Evolutionary conservation across 2,888 invertebrate genomes (phyloP).

Genomic region (Perizoma affinitatum): DNA sequence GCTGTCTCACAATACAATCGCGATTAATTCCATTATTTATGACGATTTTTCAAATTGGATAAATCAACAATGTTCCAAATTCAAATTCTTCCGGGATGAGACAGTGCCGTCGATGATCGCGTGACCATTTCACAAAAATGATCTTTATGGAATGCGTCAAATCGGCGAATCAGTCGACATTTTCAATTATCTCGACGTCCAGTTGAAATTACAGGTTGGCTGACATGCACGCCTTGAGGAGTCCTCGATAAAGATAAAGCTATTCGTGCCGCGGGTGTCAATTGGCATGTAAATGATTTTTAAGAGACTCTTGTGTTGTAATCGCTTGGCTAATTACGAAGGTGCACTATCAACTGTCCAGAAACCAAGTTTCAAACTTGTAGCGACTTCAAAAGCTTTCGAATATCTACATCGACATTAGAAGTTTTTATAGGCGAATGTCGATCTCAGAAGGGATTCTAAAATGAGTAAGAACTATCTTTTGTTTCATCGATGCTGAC

Average conservation of each 20-base stretch:
- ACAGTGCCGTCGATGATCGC: conserved; percentile 21
- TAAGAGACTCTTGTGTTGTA: conserved; percentile 50
- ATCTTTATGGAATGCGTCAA: conserved; percentile 40
- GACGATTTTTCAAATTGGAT: conserved; percentile 41
- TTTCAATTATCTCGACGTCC: conserved; percentile 55
- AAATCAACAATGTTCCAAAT: conserved; percentile 33
- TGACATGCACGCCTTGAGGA: conserved; percentile 25
- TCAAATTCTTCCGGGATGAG: conserved; percentile 19
- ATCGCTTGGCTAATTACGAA: conserved; percentile 50
- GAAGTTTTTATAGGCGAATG: conserved; percentile 34
- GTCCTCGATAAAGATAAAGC: conserved; percentile 34
- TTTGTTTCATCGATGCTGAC: conserved; percentile 31
- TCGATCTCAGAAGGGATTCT: conserved; percentile 44
- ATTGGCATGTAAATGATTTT: conserved; percentile 60
- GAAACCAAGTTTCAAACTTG: conserved; percentile 42
- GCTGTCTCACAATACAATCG: conserved; percentile 36
- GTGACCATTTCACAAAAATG: conserved; percentile 14
- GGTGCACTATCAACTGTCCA: conserved; percentile 41
- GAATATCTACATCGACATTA: conserved; percentile 21
- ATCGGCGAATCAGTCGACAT: conserved; percentile 40
- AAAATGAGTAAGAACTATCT: conserved; percentile 30
- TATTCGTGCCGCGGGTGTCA: conserved; percentile 60
- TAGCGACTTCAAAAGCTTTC: conserved; percentile 27
- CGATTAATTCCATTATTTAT: conserved; percentile 46
- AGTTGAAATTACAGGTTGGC: conserved; percentile 57